phyloP scores from a whole-genome alignment of 2,113 vertebrate species.

The Carlito syrichta region DNA sequence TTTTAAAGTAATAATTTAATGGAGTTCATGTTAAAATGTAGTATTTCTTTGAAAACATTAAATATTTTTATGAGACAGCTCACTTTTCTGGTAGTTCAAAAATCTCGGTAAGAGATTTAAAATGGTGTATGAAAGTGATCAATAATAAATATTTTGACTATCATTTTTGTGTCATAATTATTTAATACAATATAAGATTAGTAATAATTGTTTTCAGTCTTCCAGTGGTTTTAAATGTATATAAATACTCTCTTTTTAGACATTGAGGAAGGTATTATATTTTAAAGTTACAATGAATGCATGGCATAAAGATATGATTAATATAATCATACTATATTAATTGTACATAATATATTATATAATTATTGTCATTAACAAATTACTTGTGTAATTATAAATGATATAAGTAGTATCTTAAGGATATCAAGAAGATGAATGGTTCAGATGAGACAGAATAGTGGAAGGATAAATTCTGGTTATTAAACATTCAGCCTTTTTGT shows the following conservation, averaged over 20 bases:
- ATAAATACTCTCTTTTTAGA: not conserved
- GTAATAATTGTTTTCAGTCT: not conserved
- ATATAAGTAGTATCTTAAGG: not conserved
- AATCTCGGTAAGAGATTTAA: constrained; percentile 1
- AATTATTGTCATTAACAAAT: not conserved
- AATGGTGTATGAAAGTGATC: constrained; percentile 25
- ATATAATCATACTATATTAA: not conserved
- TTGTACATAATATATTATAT: not conserved
- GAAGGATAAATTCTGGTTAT: not conserved
- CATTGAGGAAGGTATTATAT: not conserved
- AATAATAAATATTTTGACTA: constrained; percentile 8
- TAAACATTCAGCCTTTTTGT: not conserved
- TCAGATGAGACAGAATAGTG: not conserved
- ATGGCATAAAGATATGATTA: not conserved
- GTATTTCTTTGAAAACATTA: not conserved
- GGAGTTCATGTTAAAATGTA: not conserved
- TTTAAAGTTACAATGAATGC: not conserved
- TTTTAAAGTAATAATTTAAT: not conserved
- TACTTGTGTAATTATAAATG: not conserved
- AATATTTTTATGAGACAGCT: not conserved
- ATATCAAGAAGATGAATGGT: not conserved
- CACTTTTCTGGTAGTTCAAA: not conserved
- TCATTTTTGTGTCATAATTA: constrained; percentile 14
- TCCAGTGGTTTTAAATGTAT: not conserved
- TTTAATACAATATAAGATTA: constrained; percentile 41